Conservation (phyloP, 1,140 invertebrate species). For the Rhagoletis zephyria region DNA sequence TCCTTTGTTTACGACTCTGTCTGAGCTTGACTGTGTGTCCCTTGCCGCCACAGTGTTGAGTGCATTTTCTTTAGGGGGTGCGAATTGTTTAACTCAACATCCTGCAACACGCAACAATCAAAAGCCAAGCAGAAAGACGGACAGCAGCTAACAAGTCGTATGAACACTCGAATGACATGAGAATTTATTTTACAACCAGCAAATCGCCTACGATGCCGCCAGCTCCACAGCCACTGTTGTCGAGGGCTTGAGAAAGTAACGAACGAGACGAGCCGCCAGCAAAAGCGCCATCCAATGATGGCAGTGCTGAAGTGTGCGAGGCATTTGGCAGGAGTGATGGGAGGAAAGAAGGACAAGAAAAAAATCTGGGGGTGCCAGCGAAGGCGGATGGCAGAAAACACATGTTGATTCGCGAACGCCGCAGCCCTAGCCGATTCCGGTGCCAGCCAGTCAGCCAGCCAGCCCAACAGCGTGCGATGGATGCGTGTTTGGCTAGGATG, state of each 20-base stretch:
- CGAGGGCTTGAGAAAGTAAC: conserved; percentile 32
- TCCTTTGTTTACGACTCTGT: conserved; percentile 26
- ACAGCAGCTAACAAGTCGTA: conserved; percentile 27
- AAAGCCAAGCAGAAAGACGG: background rate
- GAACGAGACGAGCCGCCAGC: background rate
- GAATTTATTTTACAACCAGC: conserved; percentile 52
- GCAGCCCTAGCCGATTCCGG: background rate
- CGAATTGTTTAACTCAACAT: conserved; percentile 44
- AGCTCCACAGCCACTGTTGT: background rate
- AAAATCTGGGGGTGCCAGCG: background rate
- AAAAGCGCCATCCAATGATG: conserved; percentile 9
- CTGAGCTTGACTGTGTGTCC: background rate
- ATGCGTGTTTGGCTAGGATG: conserved; percentile 24
- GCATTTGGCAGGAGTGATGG: background rate
- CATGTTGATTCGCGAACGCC: conserved; percentile 23
- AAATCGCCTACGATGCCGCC: conserved; percentile 21
- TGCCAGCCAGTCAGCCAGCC: background rate
- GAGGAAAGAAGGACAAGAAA: conserved; percentile 8
- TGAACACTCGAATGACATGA: conserved; percentile 41
- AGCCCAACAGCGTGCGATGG: conserved; percentile 5
- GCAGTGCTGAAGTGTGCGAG: background rate
- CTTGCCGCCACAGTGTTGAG: background rate
- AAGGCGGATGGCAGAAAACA: conserved; percentile 14
- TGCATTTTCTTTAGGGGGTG: conserved; percentile 36
- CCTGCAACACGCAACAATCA: conserved; percentile 34